These are phyloP conservation scores for Botia almorhae DNA, from an alignment of 2,797 vertebrate genomes.

Conservation along the genomic window DNA sequence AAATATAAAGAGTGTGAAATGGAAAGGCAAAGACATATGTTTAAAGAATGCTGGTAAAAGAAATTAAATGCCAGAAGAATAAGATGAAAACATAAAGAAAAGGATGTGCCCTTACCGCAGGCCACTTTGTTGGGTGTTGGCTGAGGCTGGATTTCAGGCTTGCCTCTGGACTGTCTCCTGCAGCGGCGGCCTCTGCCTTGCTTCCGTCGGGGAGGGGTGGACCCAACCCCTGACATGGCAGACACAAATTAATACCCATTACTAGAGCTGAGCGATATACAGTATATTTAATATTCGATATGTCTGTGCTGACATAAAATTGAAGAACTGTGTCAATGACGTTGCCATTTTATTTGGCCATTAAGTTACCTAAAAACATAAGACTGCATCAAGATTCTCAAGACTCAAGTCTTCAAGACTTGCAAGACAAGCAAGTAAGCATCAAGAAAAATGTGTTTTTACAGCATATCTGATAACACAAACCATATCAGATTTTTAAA, in stretches of 20 bases:
- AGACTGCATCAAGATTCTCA: not conserved
- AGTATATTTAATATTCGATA: not conserved
- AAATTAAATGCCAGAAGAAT: constrained; percentile 38
- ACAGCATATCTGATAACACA: too few species aligned
- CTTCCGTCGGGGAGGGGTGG: constrained; percentile 62
- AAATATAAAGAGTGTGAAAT: not conserved
- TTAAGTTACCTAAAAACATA: constrained; percentile 1
- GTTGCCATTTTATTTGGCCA: not conserved
- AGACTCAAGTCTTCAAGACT: too few species aligned
- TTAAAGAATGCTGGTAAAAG: constrained; percentile 31
- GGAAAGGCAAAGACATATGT: not conserved
- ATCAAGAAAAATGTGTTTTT: too few species aligned
- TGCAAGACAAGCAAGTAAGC: too few species aligned
- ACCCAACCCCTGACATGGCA: constrained; percentile 65
- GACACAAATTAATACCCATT: constrained; percentile 37
- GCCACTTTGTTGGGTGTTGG: constrained; percentile 76
- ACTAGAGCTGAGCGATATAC: not conserved
- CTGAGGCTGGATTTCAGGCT: constrained; percentile 44
- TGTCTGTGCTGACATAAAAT: not conserved
- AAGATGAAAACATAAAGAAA: constrained; percentile 30
- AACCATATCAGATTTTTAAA: too few species aligned
- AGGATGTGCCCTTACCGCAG: constrained; percentile 82
- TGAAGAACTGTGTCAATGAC: not conserved
- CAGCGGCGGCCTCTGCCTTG: constrained; percentile 74
- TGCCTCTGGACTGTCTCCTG: constrained; percentile 69